phyloP scores from a whole-genome alignment of 2,888 invertebrate genomes.

The Troilus luridus region DNA sequence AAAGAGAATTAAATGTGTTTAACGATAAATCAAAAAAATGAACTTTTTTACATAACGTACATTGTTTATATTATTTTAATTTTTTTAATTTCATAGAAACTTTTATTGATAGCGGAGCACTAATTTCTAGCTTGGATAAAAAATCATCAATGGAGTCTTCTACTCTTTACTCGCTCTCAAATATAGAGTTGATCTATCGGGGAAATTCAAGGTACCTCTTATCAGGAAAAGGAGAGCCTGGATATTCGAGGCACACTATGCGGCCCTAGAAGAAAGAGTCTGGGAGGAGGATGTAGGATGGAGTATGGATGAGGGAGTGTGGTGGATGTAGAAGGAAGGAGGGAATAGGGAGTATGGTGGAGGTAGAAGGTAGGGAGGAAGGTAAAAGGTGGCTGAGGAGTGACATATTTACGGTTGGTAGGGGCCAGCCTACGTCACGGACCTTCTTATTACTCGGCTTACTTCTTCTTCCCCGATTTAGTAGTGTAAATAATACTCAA shows the following conservation, averaged over 20 bases:
- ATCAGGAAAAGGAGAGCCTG: not conserved
- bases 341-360: too few species aligned
- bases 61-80: too few species aligned
- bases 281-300: not conserved
- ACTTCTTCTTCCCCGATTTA: slow-evolving; percentile 37
- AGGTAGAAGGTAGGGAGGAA: not conserved
- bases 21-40: too few species aligned
- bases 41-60: too few species aligned
- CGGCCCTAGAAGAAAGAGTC: not conserved
- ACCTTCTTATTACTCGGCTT: slow-evolving; percentile 20
- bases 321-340: too few species aligned
- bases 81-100: too few species aligned
- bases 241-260: not conserved
- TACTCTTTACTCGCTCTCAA: not conserved
- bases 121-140: not conserved
- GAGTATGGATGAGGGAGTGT: too few species aligned
- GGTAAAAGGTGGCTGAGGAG: slow-evolving; percentile 40
- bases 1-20: too few species aligned
- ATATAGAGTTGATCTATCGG: too few species aligned
- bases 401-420: slow-evolving; percentile 21
- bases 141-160: not conserved
- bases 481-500: slow-evolving; percentile 36
- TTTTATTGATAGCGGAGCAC: not conserved
- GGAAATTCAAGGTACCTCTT: not conserved
- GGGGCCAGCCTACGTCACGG: not conserved